Conservation (phyloP, 2,888 invertebrate species). For the Tipula unca region DNA sequence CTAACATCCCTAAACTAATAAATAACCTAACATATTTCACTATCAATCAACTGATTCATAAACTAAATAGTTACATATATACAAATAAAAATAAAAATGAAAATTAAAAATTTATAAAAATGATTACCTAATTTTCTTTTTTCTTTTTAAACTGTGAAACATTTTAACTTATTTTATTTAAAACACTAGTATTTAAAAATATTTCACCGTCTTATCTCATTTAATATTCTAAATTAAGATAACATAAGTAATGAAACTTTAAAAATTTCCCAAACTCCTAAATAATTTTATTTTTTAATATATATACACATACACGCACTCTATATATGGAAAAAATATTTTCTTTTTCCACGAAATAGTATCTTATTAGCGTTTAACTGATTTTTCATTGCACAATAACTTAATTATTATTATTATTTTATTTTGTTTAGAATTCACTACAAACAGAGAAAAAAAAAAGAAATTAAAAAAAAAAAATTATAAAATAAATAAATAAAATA, state of each 20-base stretch:
- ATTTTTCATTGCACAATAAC: conserved; percentile 8
- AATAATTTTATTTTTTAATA: not conserved
- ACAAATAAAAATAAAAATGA: not conserved
- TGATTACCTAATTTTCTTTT: conserved; percentile 1
- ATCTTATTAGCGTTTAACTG: not conserved
- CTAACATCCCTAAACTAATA: not conserved
- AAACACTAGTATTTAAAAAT: not conserved
- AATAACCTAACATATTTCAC: conserved; percentile 9
- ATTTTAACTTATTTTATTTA: not conserved
- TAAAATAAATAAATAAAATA: not conserved
- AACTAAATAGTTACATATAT: not conserved
- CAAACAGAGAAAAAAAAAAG: conserved; percentile 1
- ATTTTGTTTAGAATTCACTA: conserved; percentile 8
- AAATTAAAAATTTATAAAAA: not conserved
- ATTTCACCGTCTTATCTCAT: not conserved
- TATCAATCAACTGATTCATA: not conserved
- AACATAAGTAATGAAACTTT: not conserved
- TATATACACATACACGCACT: not conserved
- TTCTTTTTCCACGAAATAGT: not conserved
- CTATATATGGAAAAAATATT: not conserved
- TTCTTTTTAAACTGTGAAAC: conserved; percentile 8
- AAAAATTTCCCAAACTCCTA: not conserved
- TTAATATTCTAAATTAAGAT: not conserved
- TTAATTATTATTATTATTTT: not conserved
- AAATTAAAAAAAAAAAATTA: not conserved